Percentiles rank a stretch among this genome's conserved stretches.
Conservation (phyloP, 2,113 vertebrate species). For the Daboia siamensis region DNA sequence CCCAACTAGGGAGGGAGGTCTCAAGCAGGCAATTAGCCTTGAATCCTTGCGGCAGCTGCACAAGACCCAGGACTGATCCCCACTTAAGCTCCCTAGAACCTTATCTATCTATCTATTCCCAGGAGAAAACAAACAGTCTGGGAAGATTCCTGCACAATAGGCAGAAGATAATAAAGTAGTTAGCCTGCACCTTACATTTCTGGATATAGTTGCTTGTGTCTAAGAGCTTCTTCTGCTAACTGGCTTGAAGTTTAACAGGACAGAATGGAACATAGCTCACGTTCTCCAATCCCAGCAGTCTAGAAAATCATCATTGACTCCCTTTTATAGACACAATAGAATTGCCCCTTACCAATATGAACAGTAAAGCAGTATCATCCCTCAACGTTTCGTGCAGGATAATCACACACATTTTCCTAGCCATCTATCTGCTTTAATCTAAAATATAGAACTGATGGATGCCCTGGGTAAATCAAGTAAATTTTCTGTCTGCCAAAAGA, state of each 20-base stretch:
- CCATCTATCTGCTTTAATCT: constrained; percentile 75
- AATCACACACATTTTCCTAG: constrained; percentile 65
- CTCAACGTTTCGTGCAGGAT: not conserved
- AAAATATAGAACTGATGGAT: constrained; percentile 68
- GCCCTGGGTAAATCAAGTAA: constrained; percentile 74
- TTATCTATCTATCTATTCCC: not conserved
- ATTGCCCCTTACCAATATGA: constrained; percentile 43
- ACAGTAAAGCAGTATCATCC: constrained; percentile 59
- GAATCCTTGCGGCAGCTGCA: not conserved
- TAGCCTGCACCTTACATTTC: too few species aligned
- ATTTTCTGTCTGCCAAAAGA: constrained; percentile 69
- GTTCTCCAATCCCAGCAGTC: constrained; percentile 44
- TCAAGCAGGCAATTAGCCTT: not conserved
- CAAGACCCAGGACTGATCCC: not conserved
- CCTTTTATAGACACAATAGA: constrained; percentile 19
- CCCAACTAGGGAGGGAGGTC: not conserved
- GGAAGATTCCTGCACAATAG: not conserved
- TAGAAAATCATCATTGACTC: constrained; percentile 34
- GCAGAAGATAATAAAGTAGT: not conserved
- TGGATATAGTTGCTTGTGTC: not conserved
- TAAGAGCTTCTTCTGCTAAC: constrained; percentile 62
- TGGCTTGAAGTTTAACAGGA: constrained; percentile 30
- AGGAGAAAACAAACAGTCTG: not conserved
- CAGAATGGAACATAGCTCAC: not conserved
- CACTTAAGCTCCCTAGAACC: not conserved